Conservation (phyloP, 2,113 vertebrate genomes). For the Amazona vittata region DNA sequence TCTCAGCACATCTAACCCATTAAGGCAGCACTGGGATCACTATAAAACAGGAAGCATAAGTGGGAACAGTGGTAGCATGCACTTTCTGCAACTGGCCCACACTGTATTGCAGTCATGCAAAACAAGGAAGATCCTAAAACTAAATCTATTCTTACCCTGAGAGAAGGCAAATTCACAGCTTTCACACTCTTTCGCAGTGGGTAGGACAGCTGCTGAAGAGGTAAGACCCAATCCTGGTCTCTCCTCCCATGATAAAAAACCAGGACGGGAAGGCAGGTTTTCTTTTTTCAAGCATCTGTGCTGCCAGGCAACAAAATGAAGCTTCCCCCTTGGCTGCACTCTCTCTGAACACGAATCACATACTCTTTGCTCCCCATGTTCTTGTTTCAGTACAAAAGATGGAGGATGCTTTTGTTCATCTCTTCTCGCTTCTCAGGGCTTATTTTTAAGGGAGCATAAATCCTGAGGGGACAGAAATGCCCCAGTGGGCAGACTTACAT, state of each 20-base stretch:
- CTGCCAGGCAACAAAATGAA: constrained; percentile 26
- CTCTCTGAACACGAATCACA: background rate
- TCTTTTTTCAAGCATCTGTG: constrained; percentile 1
- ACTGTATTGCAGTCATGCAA: background rate
- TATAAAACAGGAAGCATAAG: background rate
- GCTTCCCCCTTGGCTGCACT: background rate
- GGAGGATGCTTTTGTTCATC: background rate
- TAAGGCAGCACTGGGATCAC: background rate
- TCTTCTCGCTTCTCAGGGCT: background rate
- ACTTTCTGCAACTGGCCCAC: background rate
- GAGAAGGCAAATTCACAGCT: background rate
- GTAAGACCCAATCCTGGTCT: background rate
- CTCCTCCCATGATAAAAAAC: background rate
- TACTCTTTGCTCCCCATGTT: background rate
- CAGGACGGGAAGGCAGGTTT: constrained; percentile 34
- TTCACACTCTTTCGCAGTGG: background rate
- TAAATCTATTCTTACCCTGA: background rate
- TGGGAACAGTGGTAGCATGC: background rate
- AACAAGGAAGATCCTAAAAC: background rate
- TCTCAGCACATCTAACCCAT: background rate
- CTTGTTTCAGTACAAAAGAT: background rate
- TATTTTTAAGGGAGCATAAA: background rate
- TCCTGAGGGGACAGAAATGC: background rate
- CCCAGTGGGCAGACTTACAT: background rate
- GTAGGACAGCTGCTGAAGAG: background rate